These are phyloP conservation scores for Isotomurus palustris DNA, from an alignment of 2,888 invertebrate species.

Conservation along the genomic window DNA sequence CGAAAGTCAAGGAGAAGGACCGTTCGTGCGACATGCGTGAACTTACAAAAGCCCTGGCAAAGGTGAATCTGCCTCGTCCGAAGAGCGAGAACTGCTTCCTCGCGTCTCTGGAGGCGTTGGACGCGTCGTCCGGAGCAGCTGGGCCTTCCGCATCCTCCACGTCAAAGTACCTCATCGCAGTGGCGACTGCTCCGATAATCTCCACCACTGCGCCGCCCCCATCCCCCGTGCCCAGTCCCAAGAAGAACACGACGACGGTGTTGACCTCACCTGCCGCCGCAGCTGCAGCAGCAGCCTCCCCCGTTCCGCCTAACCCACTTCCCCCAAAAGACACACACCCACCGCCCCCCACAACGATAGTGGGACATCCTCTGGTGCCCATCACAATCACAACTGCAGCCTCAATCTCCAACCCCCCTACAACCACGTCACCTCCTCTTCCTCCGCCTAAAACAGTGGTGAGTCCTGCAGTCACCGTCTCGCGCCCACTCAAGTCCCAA, in stretches of 20 bases:
- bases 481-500: background rate
- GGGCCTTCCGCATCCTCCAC: constrained; percentile 10
- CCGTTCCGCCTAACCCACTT: constrained; percentile 7
- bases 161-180: constrained; percentile 24
- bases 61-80: constrained; percentile 56
- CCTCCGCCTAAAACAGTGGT: constrained; percentile 16
- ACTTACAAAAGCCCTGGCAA: constrained; percentile 47
- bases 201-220: constrained; percentile 2
- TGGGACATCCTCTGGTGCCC: constrained; percentile 7
- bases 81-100: constrained; percentile 80
- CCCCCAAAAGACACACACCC: constrained; percentile 12
- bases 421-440: constrained; percentile 2
- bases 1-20: constrained; percentile 39
- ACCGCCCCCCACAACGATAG: background rate
- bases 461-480: constrained; percentile 22
- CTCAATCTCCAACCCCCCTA: constrained; percentile 7
- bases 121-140: constrained; percentile 20
- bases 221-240: constrained; percentile 8
- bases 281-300: constrained; percentile 17
- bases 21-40: constrained; percentile 45
- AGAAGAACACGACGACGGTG: constrained; percentile 15
- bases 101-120: constrained; percentile 50
- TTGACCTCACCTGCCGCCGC: constrained; percentile 16
- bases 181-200: constrained; percentile 21
- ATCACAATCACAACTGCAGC: constrained; percentile 12